Percentiles rank a stretch among this genome's conserved stretches.
phyloP scores from a whole-genome alignment of 2,113 vertebrate species.

The Pyxicephalus adspersus region DNA sequence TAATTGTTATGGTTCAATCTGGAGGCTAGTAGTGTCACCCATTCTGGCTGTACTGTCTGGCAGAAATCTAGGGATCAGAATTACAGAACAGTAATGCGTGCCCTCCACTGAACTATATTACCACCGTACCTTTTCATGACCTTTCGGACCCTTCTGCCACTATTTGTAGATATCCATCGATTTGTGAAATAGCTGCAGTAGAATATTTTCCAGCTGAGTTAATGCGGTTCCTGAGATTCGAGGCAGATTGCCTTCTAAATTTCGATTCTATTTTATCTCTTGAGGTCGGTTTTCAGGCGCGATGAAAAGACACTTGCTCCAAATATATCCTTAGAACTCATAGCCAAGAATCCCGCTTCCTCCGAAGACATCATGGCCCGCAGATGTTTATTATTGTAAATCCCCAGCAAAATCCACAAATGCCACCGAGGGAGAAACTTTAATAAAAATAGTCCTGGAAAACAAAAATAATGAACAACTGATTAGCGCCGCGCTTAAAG shows the following conservation, averaged over 20 bases:
- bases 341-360: slow-evolving; percentile 25
- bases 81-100: no score
- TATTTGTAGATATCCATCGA: neutral
- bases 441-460: neutral
- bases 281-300: neutral
- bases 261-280: slow-evolving; percentile 9
- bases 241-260: neutral
- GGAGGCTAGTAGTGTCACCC: no score
- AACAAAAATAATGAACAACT: neutral
- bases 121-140: neutral
- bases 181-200: neutral
- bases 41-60: no score
- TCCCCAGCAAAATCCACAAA: slow-evolving; percentile 21
- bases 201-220: neutral
- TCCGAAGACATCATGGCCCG: neutral
- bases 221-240: neutral
- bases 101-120: neutral
- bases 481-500: no score
- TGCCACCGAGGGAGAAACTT: neutral
- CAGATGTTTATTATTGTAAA: slow-evolving; percentile 32
- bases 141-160: neutral
- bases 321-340: slow-evolving; percentile 19
- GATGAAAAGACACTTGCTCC: slow-evolving; percentile 12
- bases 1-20: no score
- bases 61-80: no score